Percentiles rank a stretch among this genome's conserved stretches.
These are phyloP conservation scores for Drosophila tanythrix DNA, from an alignment of 2,888 invertebrate species.

Conservation along the genomic window DNA sequence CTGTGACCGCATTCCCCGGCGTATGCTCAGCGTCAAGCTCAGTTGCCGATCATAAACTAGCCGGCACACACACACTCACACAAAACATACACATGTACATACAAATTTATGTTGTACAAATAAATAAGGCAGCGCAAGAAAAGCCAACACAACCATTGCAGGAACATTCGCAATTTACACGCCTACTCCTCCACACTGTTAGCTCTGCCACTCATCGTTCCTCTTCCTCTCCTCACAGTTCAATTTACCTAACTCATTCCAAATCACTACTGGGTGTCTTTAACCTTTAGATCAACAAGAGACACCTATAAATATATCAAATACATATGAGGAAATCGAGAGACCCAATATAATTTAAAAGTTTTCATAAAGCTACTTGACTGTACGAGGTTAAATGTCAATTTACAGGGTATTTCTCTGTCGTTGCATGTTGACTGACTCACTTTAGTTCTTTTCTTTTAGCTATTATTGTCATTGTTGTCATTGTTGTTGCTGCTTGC, in stretches of 20 bases:
- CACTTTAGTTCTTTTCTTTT: conserved; percentile 35
- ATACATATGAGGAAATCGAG: neutral
- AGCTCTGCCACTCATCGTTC: conserved; percentile 18
- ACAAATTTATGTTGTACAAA: conserved; percentile 23
- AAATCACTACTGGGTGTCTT: neutral
- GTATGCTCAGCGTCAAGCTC: conserved; percentile 71
- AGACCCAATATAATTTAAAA: neutral
- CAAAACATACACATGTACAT: conserved; percentile 20
- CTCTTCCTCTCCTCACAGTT: conserved; percentile 17
- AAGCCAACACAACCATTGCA: conserved; percentile 37
- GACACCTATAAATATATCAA: neutral
- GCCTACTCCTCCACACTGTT: neutral
- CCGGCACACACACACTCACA: conserved; percentile 32
- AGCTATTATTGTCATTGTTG: conserved; percentile 58
- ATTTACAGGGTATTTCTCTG: conserved; percentile 27
- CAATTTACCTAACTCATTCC: conserved; percentile 13
- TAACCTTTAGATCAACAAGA: neutral
- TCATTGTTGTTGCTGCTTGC: conserved; percentile 62
- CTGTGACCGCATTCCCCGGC: conserved; percentile 57
- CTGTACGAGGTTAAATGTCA: neutral
- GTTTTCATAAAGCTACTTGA: neutral
- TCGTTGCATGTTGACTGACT: neutral
- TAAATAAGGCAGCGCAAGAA: conserved; percentile 44
- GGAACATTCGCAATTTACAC: conserved; percentile 11
- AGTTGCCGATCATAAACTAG: conserved; percentile 75